phyloP scores from a whole-genome alignment of 2,888 invertebrate genomes.

The Lypha dubia region DNA sequence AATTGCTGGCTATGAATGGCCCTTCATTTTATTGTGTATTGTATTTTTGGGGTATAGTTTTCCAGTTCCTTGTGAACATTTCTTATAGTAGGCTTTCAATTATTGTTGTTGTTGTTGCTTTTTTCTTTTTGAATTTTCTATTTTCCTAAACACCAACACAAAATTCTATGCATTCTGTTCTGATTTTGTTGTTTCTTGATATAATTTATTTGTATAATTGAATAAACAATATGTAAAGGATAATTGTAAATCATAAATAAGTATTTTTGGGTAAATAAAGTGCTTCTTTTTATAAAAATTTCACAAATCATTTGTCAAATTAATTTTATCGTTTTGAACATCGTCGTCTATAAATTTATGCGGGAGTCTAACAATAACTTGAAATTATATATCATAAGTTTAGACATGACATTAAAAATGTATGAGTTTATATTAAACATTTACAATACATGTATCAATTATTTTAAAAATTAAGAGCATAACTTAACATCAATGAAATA shows the following conservation, averaged over 20 bases:
- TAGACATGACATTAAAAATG: background rate
- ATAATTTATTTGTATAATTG: constrained; percentile 49
- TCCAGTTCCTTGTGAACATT: background rate
- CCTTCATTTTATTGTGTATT: background rate
- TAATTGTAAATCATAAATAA: constrained; percentile 55
- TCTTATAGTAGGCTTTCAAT: constrained; percentile 21
- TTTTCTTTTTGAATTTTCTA: background rate
- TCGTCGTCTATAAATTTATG: constrained; percentile 38
- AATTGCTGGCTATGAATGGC: constrained; percentile 23
- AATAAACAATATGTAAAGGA: constrained; percentile 36
- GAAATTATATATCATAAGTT: background rate
- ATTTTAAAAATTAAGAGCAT: background rate
- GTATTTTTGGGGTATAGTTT: too few species aligned
- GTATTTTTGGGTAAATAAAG: constrained; percentile 21
- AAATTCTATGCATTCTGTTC: constrained; percentile 48
- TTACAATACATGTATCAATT: background rate
- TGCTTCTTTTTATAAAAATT: constrained; percentile 11
- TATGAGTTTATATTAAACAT: background rate
- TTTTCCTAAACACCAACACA: constrained; percentile 43
- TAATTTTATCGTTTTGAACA: constrained; percentile 48
- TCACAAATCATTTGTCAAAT: constrained; percentile 57
- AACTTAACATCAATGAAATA: background rate
- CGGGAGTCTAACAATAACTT: constrained; percentile 38
- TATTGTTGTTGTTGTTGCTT: background rate
- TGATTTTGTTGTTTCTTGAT: background rate